Evolutionary conservation across 2,888 invertebrate species (phyloP), one percentile per base, ranked within the genome.

Genomic region (Cactoblastis cactorum): DNA sequence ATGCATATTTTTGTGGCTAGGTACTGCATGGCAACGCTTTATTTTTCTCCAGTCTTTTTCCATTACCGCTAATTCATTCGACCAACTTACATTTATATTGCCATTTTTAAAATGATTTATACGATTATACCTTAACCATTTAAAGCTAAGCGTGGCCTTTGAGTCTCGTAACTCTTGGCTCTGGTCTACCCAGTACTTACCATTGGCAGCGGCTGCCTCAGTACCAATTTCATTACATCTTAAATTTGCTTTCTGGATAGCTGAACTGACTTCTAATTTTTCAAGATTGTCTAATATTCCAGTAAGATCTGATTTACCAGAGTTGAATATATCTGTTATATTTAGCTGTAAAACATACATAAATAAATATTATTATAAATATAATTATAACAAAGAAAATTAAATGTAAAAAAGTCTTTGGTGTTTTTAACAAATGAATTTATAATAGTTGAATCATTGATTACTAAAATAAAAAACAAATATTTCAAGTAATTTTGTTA

Each of bases 201-300:
- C 67, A 51, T 55, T 69, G 24, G 61, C 72, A 22, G 67, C 69
- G n/a, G 68, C 65, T 22, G 69, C 71, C 56, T 65, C 60, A 6
- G 71, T 58, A 8, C 71, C 71, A 1, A 41, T 19, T 60, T 72
- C 71, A 47, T 61, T 58, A 2, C 65, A 55, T 17, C 47, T 22
- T 3, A 51, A 47, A 5, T 37, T 24, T 0, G 70, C 67, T 56
- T 71, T 71, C 43, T 74, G 71, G 4, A 61, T 49, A 9, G 62
- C 66, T 33, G 43, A 49, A 14, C 64, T 56, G 1, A 72, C 60
- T 4, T 22, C 56, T 3, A 69, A 24, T 9, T 53, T 11, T 52
- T 61, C 47, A 2, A 38, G 18, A 22, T 56, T 45, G 43, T 58
- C 47, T 15, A 69, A 46, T 3, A 74, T 62, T 3, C 62, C 66